phyloP scores from a whole-genome alignment of 2,797 vertebrate species.

The Cephalopachus bancanus region DNA sequence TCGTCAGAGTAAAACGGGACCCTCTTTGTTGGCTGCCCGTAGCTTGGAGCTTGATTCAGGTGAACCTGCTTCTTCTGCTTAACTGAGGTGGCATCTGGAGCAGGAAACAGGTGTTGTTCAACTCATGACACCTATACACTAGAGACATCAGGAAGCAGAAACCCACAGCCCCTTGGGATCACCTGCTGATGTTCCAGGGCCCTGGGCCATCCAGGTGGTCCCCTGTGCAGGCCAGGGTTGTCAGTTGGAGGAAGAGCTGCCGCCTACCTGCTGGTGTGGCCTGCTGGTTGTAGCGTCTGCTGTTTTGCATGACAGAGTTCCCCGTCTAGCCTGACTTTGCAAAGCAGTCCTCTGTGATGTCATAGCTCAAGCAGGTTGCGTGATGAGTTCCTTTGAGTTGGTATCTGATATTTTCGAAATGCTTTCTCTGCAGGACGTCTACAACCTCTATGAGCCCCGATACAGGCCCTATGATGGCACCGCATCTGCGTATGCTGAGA shows the following conservation, averaged over 20 bases:
- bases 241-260: neutral
- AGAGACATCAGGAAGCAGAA: neutral
- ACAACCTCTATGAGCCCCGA: constrained; percentile 91
- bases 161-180: accelerated
- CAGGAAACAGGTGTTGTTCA: neutral
- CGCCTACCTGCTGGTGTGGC: neutral
- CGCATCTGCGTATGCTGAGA: constrained; percentile 88
- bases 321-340: neutral
- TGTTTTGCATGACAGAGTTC: too few relatives aligned
- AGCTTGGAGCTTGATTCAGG: neutral
- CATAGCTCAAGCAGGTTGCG: accelerated
- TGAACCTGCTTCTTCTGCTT: neutral
- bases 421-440: constrained; percentile 90
- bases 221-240: neutral
- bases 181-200: neutral
- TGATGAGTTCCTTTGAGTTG: accelerated
- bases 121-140: neutral
- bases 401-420: neutral
- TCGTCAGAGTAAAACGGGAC: accelerated
- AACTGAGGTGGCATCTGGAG: neutral
- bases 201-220: neutral
- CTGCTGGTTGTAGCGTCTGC: neutral
- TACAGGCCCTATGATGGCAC: constrained; percentile 92
- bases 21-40: neutral
- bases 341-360: accelerated